Base-by-base conservation (phyloP, 2,797 vertebrate species). In the Mormyrus proboscirostris region DNA sequence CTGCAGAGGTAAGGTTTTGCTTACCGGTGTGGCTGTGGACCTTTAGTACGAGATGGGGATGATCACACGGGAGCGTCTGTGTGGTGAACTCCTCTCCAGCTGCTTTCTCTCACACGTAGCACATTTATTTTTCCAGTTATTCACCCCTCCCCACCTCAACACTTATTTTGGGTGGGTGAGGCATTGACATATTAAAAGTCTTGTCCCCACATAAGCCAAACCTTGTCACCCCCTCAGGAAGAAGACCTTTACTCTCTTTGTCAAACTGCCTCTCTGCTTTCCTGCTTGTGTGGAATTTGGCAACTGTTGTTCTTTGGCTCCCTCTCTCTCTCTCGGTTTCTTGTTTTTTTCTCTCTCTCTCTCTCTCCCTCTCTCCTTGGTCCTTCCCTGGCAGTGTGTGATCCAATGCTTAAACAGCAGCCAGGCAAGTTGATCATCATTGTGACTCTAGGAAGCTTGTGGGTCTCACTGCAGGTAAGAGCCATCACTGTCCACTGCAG, bases 241-340 rank as follows among this genome's bases (percentile, higher is more conserved):
- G 29, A 69, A 33, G 65, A 69, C 73, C 73, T 44, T 79, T 79
- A 19, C 82, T 22, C 82, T 84, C 47, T 82, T 47, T 59, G 16
- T 59, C 38, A 33, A 29, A 57, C 51, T 59, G 29, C 7, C 51
- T 87, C 51, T 87, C 55, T 85, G 6, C 51, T 29, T 49, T 38
- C 57, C 2, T 44, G 55, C 57, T 65, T 88, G 55, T 65, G 55
- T 87, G 85, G 85, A 87, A 87, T 87, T 87, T 87, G 85, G 85
- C 85, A 87, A 57, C 86, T 87, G 33, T 47, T 22, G 19, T 19
- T 87, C 57, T 38, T 50, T 84, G 41, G 33, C 84, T 33, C 51
- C 53, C 85, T 2, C 9, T 3, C 84, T 16, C 16, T 6, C 85
- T 59, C 53, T 53, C 50, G n/a, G n/a, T n/a, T n/a, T 53, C 51